Base-by-base conservation (phyloP, 1,140 invertebrate species). In the Eriocheir sinensis region DNA sequence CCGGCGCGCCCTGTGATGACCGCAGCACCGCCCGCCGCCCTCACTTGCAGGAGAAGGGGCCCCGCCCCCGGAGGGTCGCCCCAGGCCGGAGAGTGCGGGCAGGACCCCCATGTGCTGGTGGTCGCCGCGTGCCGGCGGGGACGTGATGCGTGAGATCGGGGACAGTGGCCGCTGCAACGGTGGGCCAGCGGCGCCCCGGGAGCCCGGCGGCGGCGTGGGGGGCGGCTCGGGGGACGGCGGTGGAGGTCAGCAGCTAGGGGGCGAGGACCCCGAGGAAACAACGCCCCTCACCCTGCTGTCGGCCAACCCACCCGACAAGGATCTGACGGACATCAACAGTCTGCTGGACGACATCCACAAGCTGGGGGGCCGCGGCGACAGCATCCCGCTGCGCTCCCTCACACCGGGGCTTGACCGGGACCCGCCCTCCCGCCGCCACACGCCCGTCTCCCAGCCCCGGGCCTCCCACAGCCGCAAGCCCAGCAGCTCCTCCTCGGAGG, bases 71-170 rank as follows among this genome's bases (percentile, higher is more conserved):
- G 40, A 44, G 81, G 90, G 94, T 91, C 38, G 48, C 80, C 41
- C 79, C 38, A n/a, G 94, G 32, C 32, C 32, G 83, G 94, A 44
- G 94, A 8, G 89, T 38, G 34, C 40, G 85, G 81, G 94, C 89
- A 53, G 80, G 89, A 89, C 91, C 94, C 91, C 90, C 94, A 92
- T 95, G 94, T 95, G 94, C 85, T 95, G 94, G 94, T 95, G 94
- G 94, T 94, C 94, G 94, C 94, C 80, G 80, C 94, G 89, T 41
- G 89, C 80, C 80, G 48, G 83, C 91, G 91, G 94, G 94, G 86
- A 93, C 94, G 91, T 95, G 34, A 95, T 95, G 94, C 94, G 94
- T 95, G 94, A 95, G 91, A 92, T 95, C 72, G 94, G 94, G 36
- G 94, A 92, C 60, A 88, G 94, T 53, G 94, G 94, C 81, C 94